Percentiles rank a stretch among this genome's conserved stretches.
Evolutionary conservation across 2,888 invertebrate genomes (phyloP).

Genomic region (Meiosimyza platycephala): DNA sequence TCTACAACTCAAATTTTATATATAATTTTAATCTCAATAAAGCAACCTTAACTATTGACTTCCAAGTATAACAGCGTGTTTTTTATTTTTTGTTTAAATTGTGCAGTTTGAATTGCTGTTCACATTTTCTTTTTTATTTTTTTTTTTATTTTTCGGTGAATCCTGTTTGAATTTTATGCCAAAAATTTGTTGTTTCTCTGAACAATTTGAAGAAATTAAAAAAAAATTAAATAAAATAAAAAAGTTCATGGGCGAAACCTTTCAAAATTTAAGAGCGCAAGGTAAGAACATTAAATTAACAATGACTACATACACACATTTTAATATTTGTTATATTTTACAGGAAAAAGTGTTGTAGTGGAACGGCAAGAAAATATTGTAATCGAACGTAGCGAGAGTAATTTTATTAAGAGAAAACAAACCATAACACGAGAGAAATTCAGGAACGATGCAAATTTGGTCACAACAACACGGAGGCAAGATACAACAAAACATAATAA

Average conservation of each 20-base stretch:
- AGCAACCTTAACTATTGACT: too few relatives aligned
- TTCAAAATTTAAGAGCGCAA: conserved; percentile 42
- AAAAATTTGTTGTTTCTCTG: conserved; percentile 31
- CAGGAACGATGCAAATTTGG: conserved; percentile 20
- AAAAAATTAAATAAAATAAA: conserved; percentile 34
- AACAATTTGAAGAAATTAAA: conserved; percentile 28
- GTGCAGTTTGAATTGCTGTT: too few relatives aligned
- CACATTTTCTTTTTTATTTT: too few relatives aligned
- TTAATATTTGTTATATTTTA: conserved; percentile 1
- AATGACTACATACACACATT: background rate
- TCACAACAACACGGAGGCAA: background rate
- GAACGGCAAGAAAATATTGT: conserved; percentile 44
- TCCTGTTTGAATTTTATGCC: conserved; percentile 26
- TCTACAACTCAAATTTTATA: too few relatives aligned
- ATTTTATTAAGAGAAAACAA: conserved; percentile 35
- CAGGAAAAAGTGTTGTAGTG: conserved; percentile 45
- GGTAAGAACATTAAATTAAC: conserved; percentile 35
- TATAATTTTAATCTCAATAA: too few relatives aligned
- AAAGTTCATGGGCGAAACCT: conserved; percentile 43
- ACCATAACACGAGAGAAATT: conserved; percentile 42
- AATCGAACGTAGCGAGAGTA: conserved; percentile 40
- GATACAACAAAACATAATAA: conserved; percentile 9
- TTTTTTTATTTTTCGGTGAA: background rate
- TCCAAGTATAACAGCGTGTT: too few relatives aligned
- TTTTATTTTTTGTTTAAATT: too few relatives aligned